Evolutionary conservation across 2,113 vertebrate species (phyloP), one percentile per base, ranked within the genome.

Genomic region (Ceyx margarethae): DNA sequence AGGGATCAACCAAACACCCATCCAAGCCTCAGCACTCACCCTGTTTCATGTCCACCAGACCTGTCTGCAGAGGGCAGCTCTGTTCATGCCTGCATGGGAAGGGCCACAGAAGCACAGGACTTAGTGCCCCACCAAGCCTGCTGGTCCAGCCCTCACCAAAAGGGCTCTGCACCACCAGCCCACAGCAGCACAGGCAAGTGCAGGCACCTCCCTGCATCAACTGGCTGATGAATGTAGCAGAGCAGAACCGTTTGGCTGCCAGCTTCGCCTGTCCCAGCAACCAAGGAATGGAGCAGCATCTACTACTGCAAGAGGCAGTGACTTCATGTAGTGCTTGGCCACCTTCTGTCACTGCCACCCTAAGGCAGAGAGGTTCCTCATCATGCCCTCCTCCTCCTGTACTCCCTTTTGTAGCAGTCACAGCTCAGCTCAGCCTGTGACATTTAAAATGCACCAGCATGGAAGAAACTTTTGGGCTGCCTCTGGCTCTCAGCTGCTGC

Each of bases 121-220:
- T 45, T 11, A 4, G 25, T 29, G 46, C 37, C 33, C 40, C 7
- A 2, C 37, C 20, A 21, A 33, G 11, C 53, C 48, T 53, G 33
- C 33, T 2, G 0, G 1, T 11, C 33, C 56, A 69, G 20, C 51
- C 28, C 2, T 1, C 37, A n/a, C 53, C 72, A 16, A 13, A 23
- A 13, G 1, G 7, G 61, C 53, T 48, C 67, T 18, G 43, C 33
- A 21, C 22, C 85, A 42, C 35, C 61, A 58, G 40, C 60, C 80
- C 28, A 57, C 29, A 66, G 29, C 2, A 29, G 19, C 17, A 29
- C 8, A 2, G 56, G 28, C 56, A 7, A 7, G 5, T 1, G 43
- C 4, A 2, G 3, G 12, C 65, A 64, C 33, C 77, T 66, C n/a
- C 35, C 37, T 10, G 37, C 31, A 22, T 37, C 65, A 82, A 25